Percentiles rank a stretch among this genome's conserved stretches.
phyloP scores from a whole-genome alignment of 53 echinoderm and acorn worm genomes.

The Paracentrotus lividus region DNA sequence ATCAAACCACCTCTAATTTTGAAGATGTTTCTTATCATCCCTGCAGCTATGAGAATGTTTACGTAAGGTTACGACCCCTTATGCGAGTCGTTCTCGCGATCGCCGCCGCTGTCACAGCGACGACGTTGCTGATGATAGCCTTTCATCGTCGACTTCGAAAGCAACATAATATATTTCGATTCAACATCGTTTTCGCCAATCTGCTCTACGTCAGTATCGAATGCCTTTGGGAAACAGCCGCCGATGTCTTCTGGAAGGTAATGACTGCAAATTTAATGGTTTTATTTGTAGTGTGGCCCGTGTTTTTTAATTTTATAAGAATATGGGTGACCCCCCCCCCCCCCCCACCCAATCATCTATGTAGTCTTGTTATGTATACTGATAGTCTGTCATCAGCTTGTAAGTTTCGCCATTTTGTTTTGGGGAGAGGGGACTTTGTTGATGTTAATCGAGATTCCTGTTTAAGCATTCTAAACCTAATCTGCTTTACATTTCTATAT shows the following conservation, averaged over 20 bases:
- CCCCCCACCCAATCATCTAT: too few species aligned
- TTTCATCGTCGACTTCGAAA: constrained; percentile 1
- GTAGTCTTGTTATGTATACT: too few species aligned
- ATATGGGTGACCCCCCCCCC: too few species aligned
- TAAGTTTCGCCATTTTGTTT: too few species aligned
- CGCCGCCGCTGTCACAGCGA: background rate
- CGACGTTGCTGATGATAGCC: background rate
- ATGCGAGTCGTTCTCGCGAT: background rate
- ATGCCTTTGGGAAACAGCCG: background rate
- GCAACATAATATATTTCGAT: background rate
- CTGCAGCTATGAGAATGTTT: background rate
- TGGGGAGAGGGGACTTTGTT: too few species aligned
- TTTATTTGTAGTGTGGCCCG: too few species aligned
- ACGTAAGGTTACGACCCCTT: background rate
- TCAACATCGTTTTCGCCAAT: background rate
- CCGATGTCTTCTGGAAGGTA: background rate
- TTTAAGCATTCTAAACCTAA: too few species aligned
- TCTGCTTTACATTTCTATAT: too few species aligned
- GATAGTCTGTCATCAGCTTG: too few species aligned
- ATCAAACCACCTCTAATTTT: background rate
- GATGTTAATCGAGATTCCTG: too few species aligned
- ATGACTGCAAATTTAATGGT: too few species aligned
- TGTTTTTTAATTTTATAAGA: too few species aligned
- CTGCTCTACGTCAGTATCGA: background rate
- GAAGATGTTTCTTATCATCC: background rate